A percentile compares a stretch with the other conserved stretches of the same genome.
phyloP scores from a whole-genome alignment of 2,888 invertebrate species.

The Lycia hirtaria region DNA sequence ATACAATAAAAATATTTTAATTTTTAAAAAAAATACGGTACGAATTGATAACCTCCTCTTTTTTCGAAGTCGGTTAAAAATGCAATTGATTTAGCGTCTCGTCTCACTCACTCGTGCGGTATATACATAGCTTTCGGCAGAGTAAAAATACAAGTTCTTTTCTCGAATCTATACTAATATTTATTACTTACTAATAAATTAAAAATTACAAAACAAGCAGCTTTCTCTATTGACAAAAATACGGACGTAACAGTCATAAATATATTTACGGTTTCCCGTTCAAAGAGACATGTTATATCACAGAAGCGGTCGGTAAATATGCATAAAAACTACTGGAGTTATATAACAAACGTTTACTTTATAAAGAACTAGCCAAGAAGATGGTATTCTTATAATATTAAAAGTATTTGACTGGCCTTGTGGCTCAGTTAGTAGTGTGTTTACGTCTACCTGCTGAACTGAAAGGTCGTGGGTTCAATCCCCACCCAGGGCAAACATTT shows the following conservation, averaged over 20 bases:
- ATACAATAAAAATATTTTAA: no score
- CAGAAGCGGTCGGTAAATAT: conserved; percentile 11
- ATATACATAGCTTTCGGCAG: no score
- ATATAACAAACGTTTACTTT: conserved; percentile 12
- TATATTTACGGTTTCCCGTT: conserved; percentile 37
- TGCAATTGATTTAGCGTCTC: no score
- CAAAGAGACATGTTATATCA: conserved; percentile 37
- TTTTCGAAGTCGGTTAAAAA: no score
- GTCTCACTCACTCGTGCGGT: no score
- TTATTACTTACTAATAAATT: conserved; percentile 10
- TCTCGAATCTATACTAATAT: conserved; percentile 10
- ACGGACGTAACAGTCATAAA: conserved; percentile 30
- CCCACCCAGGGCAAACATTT: no score
- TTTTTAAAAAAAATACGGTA: no score
- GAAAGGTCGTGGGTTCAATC: no score
- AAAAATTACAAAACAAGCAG: conserved; percentile 30
- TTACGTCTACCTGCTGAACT: no score
- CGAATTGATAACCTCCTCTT: no score
- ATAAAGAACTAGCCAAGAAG: neutral
- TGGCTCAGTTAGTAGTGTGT: no score
- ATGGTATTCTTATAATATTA: neutral
- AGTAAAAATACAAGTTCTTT: neutral
- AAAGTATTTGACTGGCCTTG: neutral
- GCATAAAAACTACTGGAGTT: conserved; percentile 8
- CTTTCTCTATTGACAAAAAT: conserved; percentile 37